Conservation (phyloP, 53 echinoderm and acorn worm species). For the Apostichopus leukothele region DNA sequence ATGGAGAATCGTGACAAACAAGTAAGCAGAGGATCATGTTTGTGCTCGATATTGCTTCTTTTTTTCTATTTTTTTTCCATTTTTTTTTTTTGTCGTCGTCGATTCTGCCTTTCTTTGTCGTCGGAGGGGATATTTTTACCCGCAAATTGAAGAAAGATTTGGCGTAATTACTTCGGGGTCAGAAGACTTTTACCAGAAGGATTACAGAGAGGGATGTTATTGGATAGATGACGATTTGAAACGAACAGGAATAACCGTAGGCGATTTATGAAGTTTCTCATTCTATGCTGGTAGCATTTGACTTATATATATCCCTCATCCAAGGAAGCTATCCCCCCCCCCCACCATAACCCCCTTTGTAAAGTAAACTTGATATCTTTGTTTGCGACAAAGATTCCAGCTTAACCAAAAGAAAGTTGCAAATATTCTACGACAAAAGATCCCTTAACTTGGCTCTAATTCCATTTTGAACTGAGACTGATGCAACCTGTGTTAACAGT, state of each 20-base stretch:
- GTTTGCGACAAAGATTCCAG: slow-evolving; percentile 9
- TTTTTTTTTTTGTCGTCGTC: not conserved
- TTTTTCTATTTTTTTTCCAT: not conserved
- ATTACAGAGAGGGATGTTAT: not conserved
- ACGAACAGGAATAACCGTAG: slow-evolving; percentile 21
- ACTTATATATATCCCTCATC: not conserved
- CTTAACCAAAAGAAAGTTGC: not conserved
- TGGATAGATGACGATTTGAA: slow-evolving; percentile 12
- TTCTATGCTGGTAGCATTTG: too few relatives aligned
- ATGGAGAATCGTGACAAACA: slow-evolving; percentile 30
- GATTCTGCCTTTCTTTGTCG: not conserved
- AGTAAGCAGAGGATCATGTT: slow-evolving; percentile 19
- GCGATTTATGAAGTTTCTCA: not conserved
- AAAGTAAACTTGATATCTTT: slow-evolving; percentile 37
- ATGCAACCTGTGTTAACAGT: too few relatives aligned
- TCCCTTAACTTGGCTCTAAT: too few relatives aligned
- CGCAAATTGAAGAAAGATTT: slow-evolving; percentile 27
- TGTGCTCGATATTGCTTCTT: not conserved
- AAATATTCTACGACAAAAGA: not conserved
- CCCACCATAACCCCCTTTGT: not conserved
- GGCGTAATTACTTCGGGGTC: slow-evolving; percentile 39
- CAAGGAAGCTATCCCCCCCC: slow-evolving; percentile 3
- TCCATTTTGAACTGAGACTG: too few relatives aligned
- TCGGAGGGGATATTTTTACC: slow-evolving; percentile 28
- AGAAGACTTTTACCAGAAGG: slow-evolving; percentile 22